Evolutionary conservation across 1,140 invertebrate species (phyloP).

Genomic region (Penaeus chinensis): DNA sequence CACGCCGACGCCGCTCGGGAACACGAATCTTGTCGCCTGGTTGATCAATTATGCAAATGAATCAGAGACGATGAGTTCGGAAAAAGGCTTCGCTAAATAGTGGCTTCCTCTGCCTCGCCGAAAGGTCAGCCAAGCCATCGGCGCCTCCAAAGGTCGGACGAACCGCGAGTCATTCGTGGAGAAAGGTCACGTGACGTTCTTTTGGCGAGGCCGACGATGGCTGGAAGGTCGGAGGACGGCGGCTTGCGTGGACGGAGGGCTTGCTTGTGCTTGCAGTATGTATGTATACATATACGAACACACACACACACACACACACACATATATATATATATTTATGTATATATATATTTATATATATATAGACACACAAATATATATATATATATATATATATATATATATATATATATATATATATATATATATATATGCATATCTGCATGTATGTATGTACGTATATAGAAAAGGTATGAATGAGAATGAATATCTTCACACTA

Average conservation of each 20-base stretch:
- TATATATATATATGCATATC: background rate
- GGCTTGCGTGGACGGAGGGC: no score
- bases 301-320: background rate
- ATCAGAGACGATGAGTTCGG: no score
- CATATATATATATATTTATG: background rate
- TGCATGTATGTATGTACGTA: background rate
- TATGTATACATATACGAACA: background rate
- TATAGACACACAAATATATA: background rate
- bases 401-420: conserved; percentile 23
- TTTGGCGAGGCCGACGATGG: background rate
- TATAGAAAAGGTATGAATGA: background rate
- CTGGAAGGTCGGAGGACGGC: no score
- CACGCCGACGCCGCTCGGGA: no score
- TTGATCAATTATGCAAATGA: no score
- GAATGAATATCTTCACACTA: no score
- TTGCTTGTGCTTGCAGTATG: background rate
- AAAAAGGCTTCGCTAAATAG: no score
- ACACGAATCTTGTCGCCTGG: no score
- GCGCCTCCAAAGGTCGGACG: no score
- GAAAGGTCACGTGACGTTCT: background rate
- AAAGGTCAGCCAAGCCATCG: no score
- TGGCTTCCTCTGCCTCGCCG: no score
- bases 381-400: background rate
- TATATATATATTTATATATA: background rate
- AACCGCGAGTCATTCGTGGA: no score